These are phyloP conservation scores for Drosophila bifasciata DNA, from an alignment of 1,140 invertebrate genomes.

Conservation along the genomic window DNA sequence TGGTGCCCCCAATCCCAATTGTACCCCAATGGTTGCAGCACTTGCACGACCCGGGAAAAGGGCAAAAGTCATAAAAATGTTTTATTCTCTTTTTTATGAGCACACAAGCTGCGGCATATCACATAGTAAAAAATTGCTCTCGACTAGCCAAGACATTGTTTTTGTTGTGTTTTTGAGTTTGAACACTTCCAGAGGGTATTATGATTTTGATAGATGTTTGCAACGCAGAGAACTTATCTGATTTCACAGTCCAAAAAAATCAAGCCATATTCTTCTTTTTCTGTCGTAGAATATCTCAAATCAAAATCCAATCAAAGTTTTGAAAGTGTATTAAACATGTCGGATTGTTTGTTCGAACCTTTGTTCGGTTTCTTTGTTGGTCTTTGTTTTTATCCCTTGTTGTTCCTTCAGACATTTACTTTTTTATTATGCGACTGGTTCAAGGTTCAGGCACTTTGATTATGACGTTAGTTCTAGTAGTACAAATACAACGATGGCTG, in stretches of 20 bases:
- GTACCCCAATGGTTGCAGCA: not conserved
- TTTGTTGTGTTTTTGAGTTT: conserved; percentile 34
- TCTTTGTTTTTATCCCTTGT: not conserved
- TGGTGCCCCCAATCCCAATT: no score
- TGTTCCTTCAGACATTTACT: conserved; percentile 47
- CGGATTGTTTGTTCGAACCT: no score
- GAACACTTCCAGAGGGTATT: no score
- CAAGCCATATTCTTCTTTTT: no score
- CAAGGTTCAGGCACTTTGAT: conserved; percentile 60
- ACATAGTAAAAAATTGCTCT: conserved; percentile 61
- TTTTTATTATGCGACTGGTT: conserved; percentile 62
- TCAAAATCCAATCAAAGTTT: no score
- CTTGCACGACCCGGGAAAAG: conserved; percentile 10
- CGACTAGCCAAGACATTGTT: conserved; percentile 44
- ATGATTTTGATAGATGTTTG: no score
- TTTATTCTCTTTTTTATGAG: conserved; percentile 59
- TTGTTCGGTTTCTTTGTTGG: no score
- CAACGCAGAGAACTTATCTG: no score
- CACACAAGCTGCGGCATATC: conserved; percentile 60
- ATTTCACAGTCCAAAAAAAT: no score
- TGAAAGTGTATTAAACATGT: no score
- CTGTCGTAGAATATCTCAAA: no score
- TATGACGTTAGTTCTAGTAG: conserved; percentile 44
- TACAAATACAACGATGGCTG: conserved; percentile 12
- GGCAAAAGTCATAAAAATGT: conserved; percentile 60